Evolutionary conservation across 1,140 invertebrate genomes (phyloP).

Genomic region (Charaxes varanes): DNA sequence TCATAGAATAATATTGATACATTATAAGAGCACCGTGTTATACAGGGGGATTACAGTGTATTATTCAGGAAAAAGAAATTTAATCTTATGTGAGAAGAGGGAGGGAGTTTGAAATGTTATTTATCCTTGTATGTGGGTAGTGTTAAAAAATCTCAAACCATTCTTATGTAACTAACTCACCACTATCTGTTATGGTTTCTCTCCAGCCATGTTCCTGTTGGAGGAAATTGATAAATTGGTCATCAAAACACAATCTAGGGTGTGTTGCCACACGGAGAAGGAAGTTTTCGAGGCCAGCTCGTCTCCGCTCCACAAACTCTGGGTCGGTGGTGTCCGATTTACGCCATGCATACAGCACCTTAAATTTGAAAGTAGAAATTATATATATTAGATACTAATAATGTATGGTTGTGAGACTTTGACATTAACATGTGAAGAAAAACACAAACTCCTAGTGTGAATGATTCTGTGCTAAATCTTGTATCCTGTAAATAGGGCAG

Average conservation of each 20-base stretch:
- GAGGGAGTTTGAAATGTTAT: neutral
- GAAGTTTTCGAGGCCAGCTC: slow-evolving; percentile 89
- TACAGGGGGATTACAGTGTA: too few relatives aligned
- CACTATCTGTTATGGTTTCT: slow-evolving; percentile 83
- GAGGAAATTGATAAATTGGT: slow-evolving; percentile 84
- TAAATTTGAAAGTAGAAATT: slow-evolving; percentile 16
- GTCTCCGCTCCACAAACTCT: slow-evolving; percentile 88
- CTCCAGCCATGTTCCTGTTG: slow-evolving; percentile 85
- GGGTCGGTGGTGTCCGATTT: slow-evolving; percentile 89
- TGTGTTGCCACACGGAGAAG: slow-evolving; percentile 84
- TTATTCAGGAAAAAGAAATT: too few relatives aligned
- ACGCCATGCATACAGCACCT: slow-evolving; percentile 84
- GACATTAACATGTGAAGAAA: too few relatives aligned
- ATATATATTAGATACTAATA: neutral
- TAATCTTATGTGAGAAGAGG: too few relatives aligned
- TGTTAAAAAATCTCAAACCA: too few relatives aligned
- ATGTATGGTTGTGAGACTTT: neutral
- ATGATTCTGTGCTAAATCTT: too few relatives aligned
- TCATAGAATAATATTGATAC: too few relatives aligned
- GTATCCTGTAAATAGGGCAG: too few relatives aligned
- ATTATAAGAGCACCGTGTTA: too few relatives aligned
- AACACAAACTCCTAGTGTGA: too few relatives aligned
- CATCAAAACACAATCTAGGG: slow-evolving; percentile 82
- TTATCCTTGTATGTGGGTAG: too few relatives aligned
- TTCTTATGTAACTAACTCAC: too few relatives aligned